phyloP scores from a whole-genome alignment of 1,140 invertebrate species.

The Artemia franciscana region DNA sequence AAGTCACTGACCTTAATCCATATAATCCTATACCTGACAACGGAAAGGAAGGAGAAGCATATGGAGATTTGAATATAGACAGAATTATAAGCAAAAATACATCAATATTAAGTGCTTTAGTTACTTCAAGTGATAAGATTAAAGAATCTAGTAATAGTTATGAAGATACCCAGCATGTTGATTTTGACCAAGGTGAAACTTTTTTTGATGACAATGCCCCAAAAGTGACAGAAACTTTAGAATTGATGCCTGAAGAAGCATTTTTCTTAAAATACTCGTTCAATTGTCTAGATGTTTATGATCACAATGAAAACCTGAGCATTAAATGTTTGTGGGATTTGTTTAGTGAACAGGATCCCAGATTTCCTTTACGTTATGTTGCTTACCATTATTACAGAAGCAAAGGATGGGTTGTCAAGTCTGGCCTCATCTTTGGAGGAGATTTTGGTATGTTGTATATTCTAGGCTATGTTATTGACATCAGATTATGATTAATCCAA shows the following conservation, averaged over 20 bases:
- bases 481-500: too few species aligned
- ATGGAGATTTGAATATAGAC: neutral
- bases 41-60: neutral
- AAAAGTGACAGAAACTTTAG: conserved; percentile 27
- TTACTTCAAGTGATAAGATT: neutral
- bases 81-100: too few species aligned
- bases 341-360: conserved; percentile 10
- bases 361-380: conserved; percentile 48
- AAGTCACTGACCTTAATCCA: neutral
- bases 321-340: neutral
- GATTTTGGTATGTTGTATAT: conserved; percentile 45
- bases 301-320: conserved; percentile 19
- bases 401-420: conserved; percentile 71
- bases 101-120: too few species aligned
- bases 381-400: conserved; percentile 64
- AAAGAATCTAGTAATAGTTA: neutral
- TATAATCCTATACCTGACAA: neutral
- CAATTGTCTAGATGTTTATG: conserved; percentile 38
- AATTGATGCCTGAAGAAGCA: conserved; percentile 45
- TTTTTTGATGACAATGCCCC: neutral
- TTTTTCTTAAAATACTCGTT: conserved; percentile 52
- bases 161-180: neutral
- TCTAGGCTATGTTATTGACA: too few species aligned
- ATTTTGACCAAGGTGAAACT: neutral
- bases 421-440: conserved; percentile 65